phyloP scores from a whole-genome alignment of 2,797 vertebrate species.

The Platyrinchus mystaceus region DNA sequence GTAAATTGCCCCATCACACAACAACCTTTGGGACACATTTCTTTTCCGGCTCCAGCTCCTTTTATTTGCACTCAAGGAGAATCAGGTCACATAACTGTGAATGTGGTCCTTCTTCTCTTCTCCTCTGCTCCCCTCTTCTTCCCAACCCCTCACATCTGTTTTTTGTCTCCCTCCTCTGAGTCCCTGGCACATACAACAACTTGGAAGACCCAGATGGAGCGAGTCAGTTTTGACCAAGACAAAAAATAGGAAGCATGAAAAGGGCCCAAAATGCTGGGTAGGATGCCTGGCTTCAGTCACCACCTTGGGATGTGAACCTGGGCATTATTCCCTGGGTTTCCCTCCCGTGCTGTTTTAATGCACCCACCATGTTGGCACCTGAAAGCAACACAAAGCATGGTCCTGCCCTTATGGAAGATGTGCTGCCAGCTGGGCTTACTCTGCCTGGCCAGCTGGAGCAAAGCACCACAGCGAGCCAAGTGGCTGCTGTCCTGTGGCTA shows the following conservation, averaged over 20 bases:
- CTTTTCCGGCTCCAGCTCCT: neutral
- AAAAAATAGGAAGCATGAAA: neutral
- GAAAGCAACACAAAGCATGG: neutral
- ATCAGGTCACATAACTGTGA: neutral
- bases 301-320: neutral
- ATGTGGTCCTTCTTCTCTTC: neutral
- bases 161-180: neutral
- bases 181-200: neutral
- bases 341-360: neutral
- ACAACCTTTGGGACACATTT: neutral
- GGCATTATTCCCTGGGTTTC: neutral
- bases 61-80: neutral
- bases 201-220: neutral
- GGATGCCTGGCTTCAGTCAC: neutral
- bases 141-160: rapidly evolving
- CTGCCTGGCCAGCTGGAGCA: neutral
- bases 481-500: neutral
- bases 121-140: neutral
- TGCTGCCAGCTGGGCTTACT: neutral
- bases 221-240: neutral
- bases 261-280: neutral
- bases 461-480: neutral
- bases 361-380: neutral
- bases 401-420: neutral
- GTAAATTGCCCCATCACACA: neutral